A percentile compares a stretch with the other conserved stretches of the same genome.
Evolutionary conservation across 2,797 vertebrate species (phyloP).

Genomic region (Myripristis jacobus): DNA sequence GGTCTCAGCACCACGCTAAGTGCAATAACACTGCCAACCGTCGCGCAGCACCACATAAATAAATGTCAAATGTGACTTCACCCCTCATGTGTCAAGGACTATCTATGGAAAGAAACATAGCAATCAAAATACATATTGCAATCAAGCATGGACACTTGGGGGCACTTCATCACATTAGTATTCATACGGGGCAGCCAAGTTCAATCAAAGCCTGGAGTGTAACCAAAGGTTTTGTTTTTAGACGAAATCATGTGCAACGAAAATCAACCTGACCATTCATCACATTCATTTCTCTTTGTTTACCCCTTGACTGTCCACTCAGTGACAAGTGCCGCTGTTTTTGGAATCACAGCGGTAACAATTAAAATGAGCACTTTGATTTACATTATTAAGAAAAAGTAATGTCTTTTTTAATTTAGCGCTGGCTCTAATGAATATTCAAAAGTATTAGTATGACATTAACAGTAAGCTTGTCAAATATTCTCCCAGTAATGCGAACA

Average conservation of each 20-base stretch:
- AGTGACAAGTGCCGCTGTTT: conserved; percentile 30
- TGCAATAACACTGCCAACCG: conserved; percentile 27
- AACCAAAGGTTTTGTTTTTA: conserved; percentile 55
- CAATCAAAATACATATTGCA: conserved; percentile 56
- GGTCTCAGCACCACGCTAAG: conserved; percentile 34
- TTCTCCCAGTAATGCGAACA: conserved; percentile 57
- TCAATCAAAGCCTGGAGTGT: conserved; percentile 61
- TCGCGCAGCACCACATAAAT: conserved; percentile 39
- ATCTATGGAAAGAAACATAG: conserved; percentile 36
- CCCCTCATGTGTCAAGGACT: conserved; percentile 35
- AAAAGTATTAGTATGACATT: conserved; percentile 36
- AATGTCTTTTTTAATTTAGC: neutral
- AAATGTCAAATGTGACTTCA: conserved; percentile 36
- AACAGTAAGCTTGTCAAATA: conserved; percentile 45
- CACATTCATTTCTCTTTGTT: conserved; percentile 57
- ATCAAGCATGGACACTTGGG: conserved; percentile 53
- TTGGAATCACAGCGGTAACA: conserved; percentile 31
- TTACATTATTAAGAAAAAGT: conserved; percentile 21
- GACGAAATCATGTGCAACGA: conserved; percentile 42
- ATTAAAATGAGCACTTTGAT: conserved; percentile 7
- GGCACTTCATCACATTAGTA: conserved; percentile 55
- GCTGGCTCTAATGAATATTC: conserved; percentile 37
- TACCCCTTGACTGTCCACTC: conserved; percentile 46
- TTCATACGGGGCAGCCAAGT: conserved; percentile 44
- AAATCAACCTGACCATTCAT: conserved; percentile 55